phyloP scores from a whole-genome alignment of 2,797 vertebrate species.

The Amblyraja radiata region DNA sequence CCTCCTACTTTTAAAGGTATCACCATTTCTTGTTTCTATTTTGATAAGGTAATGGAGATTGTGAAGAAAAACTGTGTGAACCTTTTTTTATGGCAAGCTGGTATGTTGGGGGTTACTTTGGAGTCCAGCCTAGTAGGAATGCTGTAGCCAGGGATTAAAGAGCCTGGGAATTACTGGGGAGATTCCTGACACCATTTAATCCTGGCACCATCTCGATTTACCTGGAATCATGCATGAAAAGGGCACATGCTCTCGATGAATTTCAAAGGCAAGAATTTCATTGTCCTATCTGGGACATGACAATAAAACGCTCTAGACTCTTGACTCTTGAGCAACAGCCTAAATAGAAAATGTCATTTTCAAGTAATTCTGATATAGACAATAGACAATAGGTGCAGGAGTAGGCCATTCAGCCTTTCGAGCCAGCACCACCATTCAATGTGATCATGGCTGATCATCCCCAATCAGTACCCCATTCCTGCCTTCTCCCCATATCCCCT shows the following conservation, averaged over 20 bases:
- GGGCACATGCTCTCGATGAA: background rate
- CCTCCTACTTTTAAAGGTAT: conserved; percentile 9
- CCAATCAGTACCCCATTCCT: no score
- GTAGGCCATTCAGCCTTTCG: no score
- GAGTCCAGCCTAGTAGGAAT: background rate
- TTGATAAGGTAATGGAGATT: background rate
- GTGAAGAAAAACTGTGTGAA: background rate
- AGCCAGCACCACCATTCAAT: no score
- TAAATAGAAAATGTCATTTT: background rate
- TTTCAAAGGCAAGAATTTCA: no score
- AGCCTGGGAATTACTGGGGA: background rate
- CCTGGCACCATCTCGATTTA: background rate
- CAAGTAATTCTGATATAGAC: background rate
- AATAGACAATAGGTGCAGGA: no score
- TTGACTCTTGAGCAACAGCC: no score
- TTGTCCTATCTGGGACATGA: no score
- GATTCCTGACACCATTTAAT: background rate
- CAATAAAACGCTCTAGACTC: no score
- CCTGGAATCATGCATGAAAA: background rate
- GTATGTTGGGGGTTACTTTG: background rate
- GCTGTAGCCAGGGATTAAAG: background rate
- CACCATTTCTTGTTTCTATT: conserved; percentile 22
- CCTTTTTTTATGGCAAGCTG: background rate
- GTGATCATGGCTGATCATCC: no score
- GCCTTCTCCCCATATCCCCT: no score